phyloP scores from a whole-genome alignment of 2,888 invertebrate species.

The Cryptus armator region DNA sequence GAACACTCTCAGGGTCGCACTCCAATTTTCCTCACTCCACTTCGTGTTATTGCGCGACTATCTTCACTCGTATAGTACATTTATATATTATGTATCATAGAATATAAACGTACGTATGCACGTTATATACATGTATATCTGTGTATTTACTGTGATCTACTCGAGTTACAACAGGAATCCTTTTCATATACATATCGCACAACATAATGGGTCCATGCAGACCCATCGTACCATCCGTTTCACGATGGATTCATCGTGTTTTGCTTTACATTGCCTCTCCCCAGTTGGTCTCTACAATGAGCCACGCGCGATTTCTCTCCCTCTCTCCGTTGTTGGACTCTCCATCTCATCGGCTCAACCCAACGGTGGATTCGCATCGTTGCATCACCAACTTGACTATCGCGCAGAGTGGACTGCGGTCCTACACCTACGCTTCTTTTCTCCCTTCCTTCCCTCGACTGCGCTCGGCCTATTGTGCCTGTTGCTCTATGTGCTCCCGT shows the following conservation, averaged over 20 bases:
- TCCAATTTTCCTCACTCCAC: conserved; percentile 50
- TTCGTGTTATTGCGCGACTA: conserved; percentile 26
- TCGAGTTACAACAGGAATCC: not conserved
- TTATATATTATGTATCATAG: not conserved
- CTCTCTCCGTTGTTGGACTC: not conserved
- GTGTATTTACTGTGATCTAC: not conserved
- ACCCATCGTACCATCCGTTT: not conserved
- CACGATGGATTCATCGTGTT: not conserved
- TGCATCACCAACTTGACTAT: conserved; percentile 69
- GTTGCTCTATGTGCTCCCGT: conserved; percentile 53
- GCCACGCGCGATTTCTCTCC: not conserved
- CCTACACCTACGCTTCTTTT: conserved; percentile 42
- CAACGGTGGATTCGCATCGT: conserved; percentile 76
- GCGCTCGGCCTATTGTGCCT: conserved; percentile 35
- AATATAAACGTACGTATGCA: too few relatives aligned
- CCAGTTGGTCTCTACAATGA: not conserved
- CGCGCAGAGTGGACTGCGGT: conserved; percentile 57
- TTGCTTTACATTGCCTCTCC: not conserved
- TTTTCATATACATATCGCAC: not conserved
- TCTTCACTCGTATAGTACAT: not conserved
- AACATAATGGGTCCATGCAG: not conserved
- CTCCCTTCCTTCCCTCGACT: conserved; percentile 17
- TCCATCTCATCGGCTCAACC: not conserved
- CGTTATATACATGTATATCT: not conserved
- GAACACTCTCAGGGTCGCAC: conserved; percentile 43